Conservation (phyloP, 2,888 invertebrate species). For the Ochlodes sylvanus region DNA sequence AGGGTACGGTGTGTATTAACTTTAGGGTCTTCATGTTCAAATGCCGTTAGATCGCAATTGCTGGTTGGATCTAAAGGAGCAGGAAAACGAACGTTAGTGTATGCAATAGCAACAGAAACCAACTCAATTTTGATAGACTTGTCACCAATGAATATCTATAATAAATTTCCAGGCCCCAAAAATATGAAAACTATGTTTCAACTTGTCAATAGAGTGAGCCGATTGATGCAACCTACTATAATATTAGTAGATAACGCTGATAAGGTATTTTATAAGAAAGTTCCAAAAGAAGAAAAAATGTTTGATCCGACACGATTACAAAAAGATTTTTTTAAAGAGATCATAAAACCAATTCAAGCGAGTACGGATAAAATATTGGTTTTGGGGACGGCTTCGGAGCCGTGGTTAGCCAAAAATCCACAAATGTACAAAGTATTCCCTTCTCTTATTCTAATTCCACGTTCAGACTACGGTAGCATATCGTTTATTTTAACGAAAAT, state of each 20-base stretch:
- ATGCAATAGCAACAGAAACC: conserved; percentile 91
- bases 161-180: conserved; percentile 88
- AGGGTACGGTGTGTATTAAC: conserved; percentile 86
- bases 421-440: conserved; percentile 85
- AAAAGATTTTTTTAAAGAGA: conserved; percentile 87
- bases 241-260: conserved; percentile 89
- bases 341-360: conserved; percentile 87
- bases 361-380: conserved; percentile 88
- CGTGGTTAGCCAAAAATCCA: conserved; percentile 84
- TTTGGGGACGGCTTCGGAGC: conserved; percentile 88
- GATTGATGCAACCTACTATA: conserved; percentile 89
- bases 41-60: conserved; percentile 85
- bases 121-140: conserved; percentile 91
- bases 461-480: conserved; percentile 86
- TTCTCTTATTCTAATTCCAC: conserved; percentile 81
- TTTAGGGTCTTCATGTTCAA: conserved; percentile 73
- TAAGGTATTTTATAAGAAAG: conserved; percentile 88
- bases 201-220: conserved; percentile 87
- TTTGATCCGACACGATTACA: conserved; percentile 89
- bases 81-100: conserved; percentile 89
- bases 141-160: conserved; percentile 87
- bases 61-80: conserved; percentile 88
- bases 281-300: conserved; percentile 86
- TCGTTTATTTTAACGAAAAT: conserved; percentile 81
- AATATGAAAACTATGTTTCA: conserved; percentile 88